phyloP scores from a whole-genome alignment of 2,888 invertebrate species.

The Drosophila demipolita region DNA sequence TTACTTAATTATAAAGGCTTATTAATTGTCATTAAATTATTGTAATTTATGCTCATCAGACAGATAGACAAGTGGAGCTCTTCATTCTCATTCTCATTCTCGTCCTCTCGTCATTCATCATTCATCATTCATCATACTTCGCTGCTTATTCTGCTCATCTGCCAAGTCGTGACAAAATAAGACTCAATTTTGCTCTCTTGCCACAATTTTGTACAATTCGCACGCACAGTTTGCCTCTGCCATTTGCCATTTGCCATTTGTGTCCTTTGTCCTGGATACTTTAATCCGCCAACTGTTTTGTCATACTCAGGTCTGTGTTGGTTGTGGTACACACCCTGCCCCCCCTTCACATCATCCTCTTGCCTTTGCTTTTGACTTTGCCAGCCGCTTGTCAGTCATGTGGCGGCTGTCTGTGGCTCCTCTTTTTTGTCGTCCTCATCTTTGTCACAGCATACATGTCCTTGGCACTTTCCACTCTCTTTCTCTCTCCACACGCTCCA shows the following conservation, averaged over 20 bases:
- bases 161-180: conserved; percentile 53
- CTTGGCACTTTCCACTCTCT: conserved; percentile 55
- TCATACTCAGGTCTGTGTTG: conserved; percentile 11
- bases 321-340: background rate
- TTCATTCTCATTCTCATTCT: background rate
- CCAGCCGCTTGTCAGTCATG: conserved; percentile 67
- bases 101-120: background rate
- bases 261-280: conserved; percentile 17
- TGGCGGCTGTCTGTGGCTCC: conserved; percentile 59
- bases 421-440: background rate
- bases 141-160: conserved; percentile 24
- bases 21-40: conserved; percentile 70
- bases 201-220: conserved; percentile 28
- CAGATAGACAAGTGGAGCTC: conserved; percentile 11
- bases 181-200: conserved; percentile 56
- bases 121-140: conserved; percentile 53
- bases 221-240: conserved; percentile 13
- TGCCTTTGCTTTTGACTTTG: conserved; percentile 46
- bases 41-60: conserved; percentile 46
- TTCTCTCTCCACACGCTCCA: conserved; percentile 66
- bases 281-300: conserved; percentile 43
- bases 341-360: background rate
- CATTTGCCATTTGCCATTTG: conserved; percentile 23
- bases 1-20: conserved; percentile 38
- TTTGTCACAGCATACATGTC: conserved; percentile 20